Conservation (phyloP, 2,797 vertebrate species). For the Megalops cyprinoides region DNA sequence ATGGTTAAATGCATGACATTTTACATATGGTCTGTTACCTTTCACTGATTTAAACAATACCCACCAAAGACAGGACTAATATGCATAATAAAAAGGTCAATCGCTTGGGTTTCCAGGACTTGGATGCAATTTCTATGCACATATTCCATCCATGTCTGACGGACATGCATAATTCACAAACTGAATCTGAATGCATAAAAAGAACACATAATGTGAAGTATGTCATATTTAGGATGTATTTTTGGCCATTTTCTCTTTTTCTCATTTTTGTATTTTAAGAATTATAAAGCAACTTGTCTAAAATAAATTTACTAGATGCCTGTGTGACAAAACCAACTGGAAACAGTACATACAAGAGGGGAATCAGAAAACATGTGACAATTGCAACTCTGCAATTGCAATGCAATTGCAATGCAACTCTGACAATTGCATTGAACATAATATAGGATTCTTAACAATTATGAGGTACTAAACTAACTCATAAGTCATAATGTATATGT, state of each 20-base stretch:
- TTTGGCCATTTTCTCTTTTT: background rate
- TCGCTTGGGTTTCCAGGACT: background rate
- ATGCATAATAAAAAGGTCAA: constrained; percentile 22
- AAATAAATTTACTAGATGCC: background rate
- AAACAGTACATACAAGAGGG: background rate
- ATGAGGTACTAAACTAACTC: too few relatives aligned
- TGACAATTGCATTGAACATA: background rate
- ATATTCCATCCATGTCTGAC: constrained; percentile 11
- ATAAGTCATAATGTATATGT: too few relatives aligned
- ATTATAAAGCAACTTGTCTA: background rate
- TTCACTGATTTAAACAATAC: constrained; percentile 6
- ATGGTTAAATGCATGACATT: constrained; percentile 8
- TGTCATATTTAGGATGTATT: background rate
- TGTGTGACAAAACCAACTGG: background rate
- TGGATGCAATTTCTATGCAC: constrained; percentile 6
- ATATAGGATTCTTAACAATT: background rate
- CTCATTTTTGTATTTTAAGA: background rate
- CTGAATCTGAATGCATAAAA: constrained; percentile 11
- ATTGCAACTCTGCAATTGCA: too few relatives aligned
- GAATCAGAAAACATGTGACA: background rate
- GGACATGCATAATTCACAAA: constrained; percentile 22
- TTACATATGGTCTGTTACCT: background rate
- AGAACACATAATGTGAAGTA: constrained; percentile 10
- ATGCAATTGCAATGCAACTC: too few relatives aligned
- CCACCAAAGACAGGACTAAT: background rate